These are phyloP conservation scores for Asarcornis scutulata DNA, from an alignment of 2,113 vertebrate genomes.

Conservation along the genomic window DNA sequence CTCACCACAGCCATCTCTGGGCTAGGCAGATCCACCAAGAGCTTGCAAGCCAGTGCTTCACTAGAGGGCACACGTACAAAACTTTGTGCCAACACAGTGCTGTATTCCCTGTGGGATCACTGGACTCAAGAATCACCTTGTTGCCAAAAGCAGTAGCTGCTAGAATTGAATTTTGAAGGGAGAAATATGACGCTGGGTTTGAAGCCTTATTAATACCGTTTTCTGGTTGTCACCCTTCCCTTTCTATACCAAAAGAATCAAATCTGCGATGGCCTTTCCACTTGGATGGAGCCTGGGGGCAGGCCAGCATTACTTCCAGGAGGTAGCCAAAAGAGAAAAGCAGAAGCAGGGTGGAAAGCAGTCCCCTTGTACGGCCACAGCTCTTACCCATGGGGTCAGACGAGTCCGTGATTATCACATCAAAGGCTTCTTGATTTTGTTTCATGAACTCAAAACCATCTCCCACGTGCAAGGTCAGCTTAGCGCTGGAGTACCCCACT, in stretches of 20 bases:
- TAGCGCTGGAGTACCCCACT: constrained; percentile 92
- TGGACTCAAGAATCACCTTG: neutral
- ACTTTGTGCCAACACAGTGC: neutral
- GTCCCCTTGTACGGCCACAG: neutral
- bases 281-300: neutral
- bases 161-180: neutral
- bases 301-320: neutral
- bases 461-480: constrained; percentile 91
- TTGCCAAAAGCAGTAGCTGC: neutral
- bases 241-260: neutral
- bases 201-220: neutral
- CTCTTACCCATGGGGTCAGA: constrained; percentile 95
- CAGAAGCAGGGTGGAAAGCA: neutral
- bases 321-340: neutral
- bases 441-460: constrained; percentile 99
- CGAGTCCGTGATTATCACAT: constrained; percentile 97
- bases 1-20: neutral
- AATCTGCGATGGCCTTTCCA: neutral
- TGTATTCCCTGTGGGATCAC: neutral
- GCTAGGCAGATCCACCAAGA: neutral
- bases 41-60: accelerated
- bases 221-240: neutral
- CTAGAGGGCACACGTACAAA: neutral
- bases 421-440: constrained; percentile 96
- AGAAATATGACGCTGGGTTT: neutral